These are phyloP conservation scores for Erpetoichthys calabaricus DNA, from an alignment of 2,797 vertebrate genomes.

Conservation along the genomic window DNA sequence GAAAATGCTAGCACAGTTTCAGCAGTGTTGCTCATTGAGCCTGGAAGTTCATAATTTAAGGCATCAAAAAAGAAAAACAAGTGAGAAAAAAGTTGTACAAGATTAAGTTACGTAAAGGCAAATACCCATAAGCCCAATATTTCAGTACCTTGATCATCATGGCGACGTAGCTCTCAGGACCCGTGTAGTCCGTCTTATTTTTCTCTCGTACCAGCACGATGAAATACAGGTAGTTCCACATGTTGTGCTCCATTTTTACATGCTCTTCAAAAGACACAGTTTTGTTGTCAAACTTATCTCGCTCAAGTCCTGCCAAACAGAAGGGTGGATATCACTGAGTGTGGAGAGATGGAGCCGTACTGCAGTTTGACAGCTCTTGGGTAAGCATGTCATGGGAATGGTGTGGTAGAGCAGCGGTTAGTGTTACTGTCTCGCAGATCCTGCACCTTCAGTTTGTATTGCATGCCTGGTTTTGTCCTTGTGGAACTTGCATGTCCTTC, in stretches of 20 bases:
- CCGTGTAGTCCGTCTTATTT: constrained; percentile 90
- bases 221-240: constrained; percentile 97
- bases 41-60: no score
- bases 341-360: not conserved
- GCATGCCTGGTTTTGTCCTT: no score
- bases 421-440: no score
- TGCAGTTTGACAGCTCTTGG: no score
- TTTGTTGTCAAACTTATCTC: constrained; percentile 97
- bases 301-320: constrained; percentile 64
- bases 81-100: no score
- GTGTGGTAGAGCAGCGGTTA: no score
- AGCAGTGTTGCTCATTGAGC: constrained; percentile 6
- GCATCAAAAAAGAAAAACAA: no score
- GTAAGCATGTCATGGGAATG: no score
- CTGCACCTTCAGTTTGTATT: no score
- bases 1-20: constrained; percentile 4
- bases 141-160: constrained; percentile 81
- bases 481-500: no score
- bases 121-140: no score
- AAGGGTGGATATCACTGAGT: not conserved
- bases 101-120: no score
- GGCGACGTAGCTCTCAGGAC: constrained; percentile 88
- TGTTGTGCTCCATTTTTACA: constrained; percentile 88
- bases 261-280: constrained; percentile 95
- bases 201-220: constrained; percentile 86